Conservation (phyloP, 2,888 invertebrate genomes). For the Lumbricus terrestris region DNA sequence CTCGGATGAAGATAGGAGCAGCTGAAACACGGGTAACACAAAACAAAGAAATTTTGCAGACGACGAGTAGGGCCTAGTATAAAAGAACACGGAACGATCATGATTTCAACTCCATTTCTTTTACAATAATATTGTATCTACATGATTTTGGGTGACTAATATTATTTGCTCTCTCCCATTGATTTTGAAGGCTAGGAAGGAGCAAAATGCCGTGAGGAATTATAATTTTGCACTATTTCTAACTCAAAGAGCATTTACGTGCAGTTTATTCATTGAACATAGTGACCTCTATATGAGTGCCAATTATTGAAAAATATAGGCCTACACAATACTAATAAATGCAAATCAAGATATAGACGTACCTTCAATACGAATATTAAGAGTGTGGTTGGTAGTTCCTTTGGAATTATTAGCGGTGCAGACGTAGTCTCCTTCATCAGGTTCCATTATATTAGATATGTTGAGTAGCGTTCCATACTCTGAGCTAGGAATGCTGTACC, state of each 20-base stretch:
- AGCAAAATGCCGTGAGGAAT: too few relatives aligned
- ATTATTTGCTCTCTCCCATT: too few relatives aligned
- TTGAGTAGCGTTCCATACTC: background rate
- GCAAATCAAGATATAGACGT: background rate
- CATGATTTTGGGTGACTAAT: too few relatives aligned
- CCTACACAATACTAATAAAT: too few relatives aligned
- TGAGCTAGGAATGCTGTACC: background rate
- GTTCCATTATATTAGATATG: background rate
- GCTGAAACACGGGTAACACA: background rate
- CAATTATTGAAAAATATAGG: background rate
- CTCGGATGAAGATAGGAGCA: background rate
- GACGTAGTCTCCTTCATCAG: slow-evolving; percentile 18
- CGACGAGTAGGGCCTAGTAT: too few relatives aligned
- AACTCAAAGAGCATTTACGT: too few relatives aligned
- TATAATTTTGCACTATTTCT: too few relatives aligned
- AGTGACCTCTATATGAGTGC: too few relatives aligned
- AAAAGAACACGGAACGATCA: background rate
- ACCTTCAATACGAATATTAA: slow-evolving; percentile 12
- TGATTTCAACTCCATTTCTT: too few relatives aligned
- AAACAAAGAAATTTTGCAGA: background rate
- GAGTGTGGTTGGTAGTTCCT: background rate
- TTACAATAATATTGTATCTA: too few relatives aligned
- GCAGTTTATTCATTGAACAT: too few relatives aligned
- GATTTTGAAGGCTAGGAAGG: too few relatives aligned
- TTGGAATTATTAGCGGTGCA: slow-evolving; percentile 14